Base-by-base conservation (phyloP, 2,888 invertebrate species). In the Papilio elwesi region DNA sequence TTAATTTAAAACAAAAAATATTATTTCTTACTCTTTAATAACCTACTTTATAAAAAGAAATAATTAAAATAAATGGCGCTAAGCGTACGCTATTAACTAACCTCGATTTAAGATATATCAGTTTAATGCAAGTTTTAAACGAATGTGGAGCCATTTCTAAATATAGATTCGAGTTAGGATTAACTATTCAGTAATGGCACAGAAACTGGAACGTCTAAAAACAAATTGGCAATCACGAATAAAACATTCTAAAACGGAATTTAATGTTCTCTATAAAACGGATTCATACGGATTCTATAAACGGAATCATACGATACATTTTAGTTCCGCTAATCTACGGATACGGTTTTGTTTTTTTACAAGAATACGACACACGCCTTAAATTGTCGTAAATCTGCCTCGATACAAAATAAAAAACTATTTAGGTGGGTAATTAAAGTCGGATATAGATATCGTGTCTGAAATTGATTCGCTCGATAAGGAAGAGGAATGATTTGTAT, bases 321-420 rank as follows among this genome's bases (percentile, higher is more conserved):
- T 62, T 47, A 52, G 53, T 66, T 69, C 66, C 70, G 70, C 66
- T 66, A 73, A 26, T 52, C 66, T 66, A 57, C 55, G 51, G 69
- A 74, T 66, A 70, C 72, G 75, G 75, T 67, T 64, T 74, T 74
- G 72, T 74, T 78, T 85, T 82, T 81, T 78, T 85, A 87, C 86
- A 82, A 87, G 88, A 78, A 75, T 76, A 78, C 80, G 78, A 80
- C 77, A 78, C 83, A 78, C 83, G 9, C 36, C 26, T 87, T 83
- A 87, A 87, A 81, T 85, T 87, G 89, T 90, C 88, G 86, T 91
- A 90, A 91, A 91, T 88, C 85, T 87, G 87, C 87, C 88, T 84
- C 83, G 84, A 82, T 86, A 86, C 83, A 62, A 57, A 49, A 47
- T n/a, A 57, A 57, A 59, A 38, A 85, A 84, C 82, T 85, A 82